phyloP scores from a whole-genome alignment of 2,113 vertebrate genomes.

The Campylomormyrus tamandua region DNA sequence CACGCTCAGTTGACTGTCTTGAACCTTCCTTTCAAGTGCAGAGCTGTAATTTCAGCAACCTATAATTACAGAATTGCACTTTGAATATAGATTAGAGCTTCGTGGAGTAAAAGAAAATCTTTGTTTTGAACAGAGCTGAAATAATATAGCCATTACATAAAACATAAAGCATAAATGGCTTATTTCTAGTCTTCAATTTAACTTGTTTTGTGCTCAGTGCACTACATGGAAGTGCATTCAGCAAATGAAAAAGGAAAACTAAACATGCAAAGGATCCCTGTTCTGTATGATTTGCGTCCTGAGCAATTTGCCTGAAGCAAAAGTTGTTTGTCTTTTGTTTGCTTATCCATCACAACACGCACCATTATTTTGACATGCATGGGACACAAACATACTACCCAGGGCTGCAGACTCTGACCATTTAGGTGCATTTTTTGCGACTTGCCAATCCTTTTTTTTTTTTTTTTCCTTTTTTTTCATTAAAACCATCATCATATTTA shows the following conservation, averaged over 20 bases:
- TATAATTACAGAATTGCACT: conserved; percentile 11
- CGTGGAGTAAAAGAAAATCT: neutral
- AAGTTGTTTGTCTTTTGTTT: neutral
- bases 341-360: neutral
- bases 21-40: conserved; percentile 12
- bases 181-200: neutral
- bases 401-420: neutral
- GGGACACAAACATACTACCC: neutral
- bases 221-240: neutral
- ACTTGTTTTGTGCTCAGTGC: neutral
- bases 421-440: neutral
- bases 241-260: neutral
- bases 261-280: neutral
- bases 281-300: neutral
- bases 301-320: neutral
- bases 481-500: neutral
- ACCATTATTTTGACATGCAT: neutral
- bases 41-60: neutral
- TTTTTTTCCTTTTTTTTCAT: too few relatives aligned
- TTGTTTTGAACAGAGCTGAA: neutral
- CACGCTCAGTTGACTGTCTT: neutral
- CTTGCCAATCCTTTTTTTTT: neutral
- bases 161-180: neutral
- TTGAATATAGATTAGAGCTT: conserved; percentile 1
- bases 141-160: neutral